Evolutionary conservation across 2,113 vertebrate genomes (phyloP), one percentile per base, ranked within the genome.

Genomic region (Sylvietta virens): DNA sequence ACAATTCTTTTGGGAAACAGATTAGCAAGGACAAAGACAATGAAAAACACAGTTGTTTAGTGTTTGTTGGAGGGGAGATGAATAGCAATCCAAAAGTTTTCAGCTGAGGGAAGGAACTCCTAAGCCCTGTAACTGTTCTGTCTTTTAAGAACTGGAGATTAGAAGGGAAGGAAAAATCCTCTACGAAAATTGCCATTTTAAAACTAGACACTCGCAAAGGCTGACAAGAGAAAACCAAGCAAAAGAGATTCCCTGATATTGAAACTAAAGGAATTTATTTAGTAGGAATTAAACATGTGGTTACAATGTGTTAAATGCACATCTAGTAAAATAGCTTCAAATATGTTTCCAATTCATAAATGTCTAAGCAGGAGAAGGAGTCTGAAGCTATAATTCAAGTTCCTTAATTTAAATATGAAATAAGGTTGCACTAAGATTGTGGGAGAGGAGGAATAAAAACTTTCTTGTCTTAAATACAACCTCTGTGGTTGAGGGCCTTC

Each of bases 161-260:
- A 53, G 56, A 89, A 87, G n/a, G 44, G 23, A 87, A 87, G 48
- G 50, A 72, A 48, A 64, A 94, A 80, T 56, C 9, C 15, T 51
- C 45, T 62, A 70, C 51, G 60, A 61, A 93, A 90, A 83, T 2
- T 40, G 61, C 8, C 7, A 19, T 61, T 96, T 88, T 92, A 80
- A 95, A 92, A 81, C 60, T 70, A 73, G 61, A 56, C 40, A 96
- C 42, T 89, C 95, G 35, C 67, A 94, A 93, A 94, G 48, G 74
- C 86, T 83, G 56, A 92, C 74, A 73, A 81, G 69, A 88, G 64
- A 86, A 92, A 92, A 82, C 22, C n/a, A 90, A 83, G 39, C 50
- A 76, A 79, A 93, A 71, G 9, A 6, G 5, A 22, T 70, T 81
- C 31, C 62, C 39, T 89, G 42, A 70, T 62, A 73, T 0, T 3